Conservation (phyloP, 2,797 vertebrate genomes). For the Champsocephalus esox region DNA sequence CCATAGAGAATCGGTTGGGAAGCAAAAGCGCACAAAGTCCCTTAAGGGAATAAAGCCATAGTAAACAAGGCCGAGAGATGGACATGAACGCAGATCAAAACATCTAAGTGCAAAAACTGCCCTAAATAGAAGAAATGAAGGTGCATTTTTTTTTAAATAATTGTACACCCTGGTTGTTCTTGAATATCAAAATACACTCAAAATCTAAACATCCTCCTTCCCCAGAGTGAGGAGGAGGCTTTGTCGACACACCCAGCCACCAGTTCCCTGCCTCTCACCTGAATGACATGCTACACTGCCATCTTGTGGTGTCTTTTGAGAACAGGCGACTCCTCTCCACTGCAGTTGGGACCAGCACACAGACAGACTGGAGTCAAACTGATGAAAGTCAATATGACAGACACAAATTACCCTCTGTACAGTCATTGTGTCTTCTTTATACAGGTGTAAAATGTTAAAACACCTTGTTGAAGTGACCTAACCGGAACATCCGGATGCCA, state of each 20-base stretch:
- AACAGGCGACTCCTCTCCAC: neutral
- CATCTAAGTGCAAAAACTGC: neutral
- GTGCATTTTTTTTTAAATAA: neutral
- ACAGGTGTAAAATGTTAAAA: neutral
- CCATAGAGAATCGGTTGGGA: neutral
- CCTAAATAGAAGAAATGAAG: neutral
- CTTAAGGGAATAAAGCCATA: neutral
- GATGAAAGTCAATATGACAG: constrained; percentile 30
- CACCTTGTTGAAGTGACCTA: constrained; percentile 16
- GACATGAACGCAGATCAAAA: neutral
- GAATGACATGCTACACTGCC: constrained; percentile 35
- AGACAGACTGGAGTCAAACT: constrained; percentile 9
- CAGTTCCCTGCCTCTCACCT: constrained; percentile 27
- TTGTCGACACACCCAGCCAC: constrained; percentile 43
- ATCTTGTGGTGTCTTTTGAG: constrained; percentile 37
- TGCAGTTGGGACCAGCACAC: neutral
- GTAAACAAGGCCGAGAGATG: neutral
- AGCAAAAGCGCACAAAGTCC: neutral
- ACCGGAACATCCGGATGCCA: neutral
- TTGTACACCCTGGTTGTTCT: fast-evolving
- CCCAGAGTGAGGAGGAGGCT: neutral
- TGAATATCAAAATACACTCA: neutral
- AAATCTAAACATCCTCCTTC: constrained; percentile 12
- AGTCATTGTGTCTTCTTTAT: neutral
- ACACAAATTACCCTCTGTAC: neutral